Conservation (phyloP, 2,888 invertebrate species). For the Trisateles emortualis region DNA sequence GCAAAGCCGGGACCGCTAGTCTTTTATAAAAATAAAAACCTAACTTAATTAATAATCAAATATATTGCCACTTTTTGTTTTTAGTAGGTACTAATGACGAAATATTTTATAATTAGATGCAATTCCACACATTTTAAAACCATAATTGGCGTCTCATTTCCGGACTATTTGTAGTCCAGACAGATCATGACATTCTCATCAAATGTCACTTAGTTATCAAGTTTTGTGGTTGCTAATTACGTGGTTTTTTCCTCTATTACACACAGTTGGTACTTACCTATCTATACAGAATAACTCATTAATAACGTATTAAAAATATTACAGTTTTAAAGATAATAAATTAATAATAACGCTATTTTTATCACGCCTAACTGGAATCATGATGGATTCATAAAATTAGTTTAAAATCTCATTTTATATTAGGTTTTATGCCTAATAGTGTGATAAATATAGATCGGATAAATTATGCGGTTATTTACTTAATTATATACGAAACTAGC, state of each 20-base stretch:
- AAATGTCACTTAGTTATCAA: slow-evolving; percentile 17
- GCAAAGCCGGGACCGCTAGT: no score
- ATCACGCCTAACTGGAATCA: background rate
- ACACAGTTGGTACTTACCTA: background rate
- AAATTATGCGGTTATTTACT: no score
- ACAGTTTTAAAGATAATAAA: slow-evolving; percentile 2
- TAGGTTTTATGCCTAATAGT: no score
- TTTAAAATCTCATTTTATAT: background rate
- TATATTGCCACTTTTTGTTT: no score
- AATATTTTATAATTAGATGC: background rate
- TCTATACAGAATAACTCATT: slow-evolving; percentile 2
- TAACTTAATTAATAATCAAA: no score
- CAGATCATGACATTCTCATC: slow-evolving; percentile 13
- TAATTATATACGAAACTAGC: no score
- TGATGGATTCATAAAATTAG: background rate
- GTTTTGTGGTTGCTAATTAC: slow-evolving; percentile 5
- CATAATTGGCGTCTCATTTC: slow-evolving; percentile 1
- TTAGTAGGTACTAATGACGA: background rate
- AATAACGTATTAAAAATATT: slow-evolving; percentile 7
- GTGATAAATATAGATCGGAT: no score
- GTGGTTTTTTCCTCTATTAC: slow-evolving; percentile 10
- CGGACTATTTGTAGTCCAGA: slow-evolving; percentile 12
- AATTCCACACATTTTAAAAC: background rate
- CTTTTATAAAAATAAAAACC: no score
- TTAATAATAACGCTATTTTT: slow-evolving; percentile 14